Evolutionary conservation across 2,113 vertebrate genomes (phyloP).

Genomic region (Myrmecophaga tridactyla): DNA sequence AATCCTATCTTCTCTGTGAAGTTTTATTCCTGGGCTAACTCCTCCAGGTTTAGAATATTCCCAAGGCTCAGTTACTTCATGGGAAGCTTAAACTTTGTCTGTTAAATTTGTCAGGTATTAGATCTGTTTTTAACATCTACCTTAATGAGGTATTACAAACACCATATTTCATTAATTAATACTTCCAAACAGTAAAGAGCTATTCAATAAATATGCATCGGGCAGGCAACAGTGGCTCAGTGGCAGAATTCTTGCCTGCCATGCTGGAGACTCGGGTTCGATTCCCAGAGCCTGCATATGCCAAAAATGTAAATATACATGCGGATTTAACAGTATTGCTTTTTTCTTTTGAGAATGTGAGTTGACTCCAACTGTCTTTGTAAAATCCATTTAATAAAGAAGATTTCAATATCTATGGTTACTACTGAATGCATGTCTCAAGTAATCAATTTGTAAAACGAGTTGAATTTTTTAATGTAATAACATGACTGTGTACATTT

Average conservation of each 20-base stretch:
- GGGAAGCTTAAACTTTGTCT: conserved; percentile 27
- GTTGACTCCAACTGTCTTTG: not conserved
- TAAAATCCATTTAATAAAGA: not conserved
- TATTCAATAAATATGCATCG: not conserved
- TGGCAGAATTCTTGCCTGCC: no score
- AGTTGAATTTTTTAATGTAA: not conserved
- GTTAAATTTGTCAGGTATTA: not conserved
- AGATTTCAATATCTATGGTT: not conserved
- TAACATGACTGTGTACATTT: not conserved
- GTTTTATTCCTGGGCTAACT: not conserved
- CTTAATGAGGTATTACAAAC: not conserved
- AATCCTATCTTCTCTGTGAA: not conserved
- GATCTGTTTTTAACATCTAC: not conserved
- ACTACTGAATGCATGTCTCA: not conserved
- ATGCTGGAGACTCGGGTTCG: no score
- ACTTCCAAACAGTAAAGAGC: not conserved
- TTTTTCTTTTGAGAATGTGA: not conserved
- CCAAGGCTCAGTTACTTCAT: not conserved
- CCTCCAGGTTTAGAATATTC: not conserved
- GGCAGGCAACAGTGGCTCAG: no score
- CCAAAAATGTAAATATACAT: not conserved
- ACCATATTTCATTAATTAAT: not conserved
- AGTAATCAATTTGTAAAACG: not conserved
- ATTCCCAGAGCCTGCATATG: no score
- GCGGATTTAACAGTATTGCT: not conserved